These are phyloP conservation scores for Antitype chi DNA, from an alignment of 2,888 invertebrate species.

Conservation along the genomic window DNA sequence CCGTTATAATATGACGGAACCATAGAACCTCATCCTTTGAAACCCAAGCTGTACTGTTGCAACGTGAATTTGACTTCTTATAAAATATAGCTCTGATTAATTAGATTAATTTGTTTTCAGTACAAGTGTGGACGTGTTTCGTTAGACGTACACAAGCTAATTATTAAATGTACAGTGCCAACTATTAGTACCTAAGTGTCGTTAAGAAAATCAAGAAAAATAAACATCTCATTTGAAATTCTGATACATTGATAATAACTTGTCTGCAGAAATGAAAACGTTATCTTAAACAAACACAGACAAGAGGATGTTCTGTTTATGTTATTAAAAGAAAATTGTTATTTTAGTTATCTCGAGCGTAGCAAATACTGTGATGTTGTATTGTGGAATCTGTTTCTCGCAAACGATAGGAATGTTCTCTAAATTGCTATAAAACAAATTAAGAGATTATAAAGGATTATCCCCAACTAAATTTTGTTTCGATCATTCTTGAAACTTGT, in stretches of 20 bases:
- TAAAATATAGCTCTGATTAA: slow-evolving; percentile 44
- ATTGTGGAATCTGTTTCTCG: slow-evolving; percentile 18
- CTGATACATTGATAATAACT: slow-evolving; percentile 40
- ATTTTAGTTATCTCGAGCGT: slow-evolving; percentile 34
- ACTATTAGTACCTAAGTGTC: slow-evolving; percentile 31
- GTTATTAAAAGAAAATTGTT: slow-evolving; percentile 46
- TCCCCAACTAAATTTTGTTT: slow-evolving; percentile 14
- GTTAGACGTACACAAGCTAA: slow-evolving; percentile 29
- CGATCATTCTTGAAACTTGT: neutral
- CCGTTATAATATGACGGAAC: no score
- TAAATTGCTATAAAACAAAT: slow-evolving; percentile 40
- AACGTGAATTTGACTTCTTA: slow-evolving; percentile 1
- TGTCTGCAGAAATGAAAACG: slow-evolving; percentile 45
- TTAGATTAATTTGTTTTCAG: slow-evolving; percentile 37
- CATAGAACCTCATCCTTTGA: no score
- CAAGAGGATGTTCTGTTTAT: slow-evolving; percentile 48
- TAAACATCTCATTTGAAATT: slow-evolving; percentile 22
- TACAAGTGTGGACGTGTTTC: slow-evolving; percentile 39
- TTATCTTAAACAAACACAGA: slow-evolving; percentile 49
- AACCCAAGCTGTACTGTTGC: neutral
- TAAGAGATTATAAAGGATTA: slow-evolving; percentile 37
- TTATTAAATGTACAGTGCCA: slow-evolving; percentile 38
- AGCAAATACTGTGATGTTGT: slow-evolving; percentile 25
- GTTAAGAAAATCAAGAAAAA: slow-evolving; percentile 39
- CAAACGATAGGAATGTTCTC: slow-evolving; percentile 26